These are phyloP conservation scores for Australoheros facetus DNA, from an alignment of 2,797 vertebrate species.

Conservation along the genomic window DNA sequence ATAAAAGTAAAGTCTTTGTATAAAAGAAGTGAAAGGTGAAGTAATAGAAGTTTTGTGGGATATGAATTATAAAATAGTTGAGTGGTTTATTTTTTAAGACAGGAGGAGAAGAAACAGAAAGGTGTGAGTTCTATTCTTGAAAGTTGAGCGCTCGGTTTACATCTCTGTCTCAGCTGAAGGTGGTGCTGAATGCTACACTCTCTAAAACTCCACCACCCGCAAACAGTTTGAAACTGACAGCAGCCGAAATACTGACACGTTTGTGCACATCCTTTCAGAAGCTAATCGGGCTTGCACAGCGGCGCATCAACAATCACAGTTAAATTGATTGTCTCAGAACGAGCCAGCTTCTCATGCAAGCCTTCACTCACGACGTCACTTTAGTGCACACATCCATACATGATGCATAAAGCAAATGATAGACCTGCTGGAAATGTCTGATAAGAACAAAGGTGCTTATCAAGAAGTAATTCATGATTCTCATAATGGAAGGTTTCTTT, in stretches of 20 bases:
- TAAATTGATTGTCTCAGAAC: conserved; percentile 20
- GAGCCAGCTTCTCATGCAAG: background rate
- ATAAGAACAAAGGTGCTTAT: conserved; percentile 48
- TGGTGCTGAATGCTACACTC: background rate
- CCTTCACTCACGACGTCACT: background rate
- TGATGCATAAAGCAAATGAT: conserved; percentile 32
- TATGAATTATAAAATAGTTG: background rate
- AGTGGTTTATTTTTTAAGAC: background rate
- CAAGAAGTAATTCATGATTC: conserved; percentile 20
- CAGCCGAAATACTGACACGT: conserved; percentile 3
- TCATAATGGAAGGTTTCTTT: conserved; percentile 12
- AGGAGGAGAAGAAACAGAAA: background rate
- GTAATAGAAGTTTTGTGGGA: background rate
- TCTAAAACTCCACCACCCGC: background rate
- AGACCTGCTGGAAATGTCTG: conserved; percentile 28
- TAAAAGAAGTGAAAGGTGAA: background rate
- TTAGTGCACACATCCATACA: background rate
- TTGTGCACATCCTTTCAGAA: conserved; percentile 13
- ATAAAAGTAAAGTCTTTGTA: background rate
- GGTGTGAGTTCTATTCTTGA: background rate
- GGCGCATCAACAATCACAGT: background rate
- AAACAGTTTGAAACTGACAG: conserved; percentile 32
- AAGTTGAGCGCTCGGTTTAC: background rate
- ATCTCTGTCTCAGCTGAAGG: background rate
- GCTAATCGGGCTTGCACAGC: conserved; percentile 2